Evolutionary conservation across 2,888 invertebrate genomes (phyloP).

Genomic region (Aleiodes alternator): DNA sequence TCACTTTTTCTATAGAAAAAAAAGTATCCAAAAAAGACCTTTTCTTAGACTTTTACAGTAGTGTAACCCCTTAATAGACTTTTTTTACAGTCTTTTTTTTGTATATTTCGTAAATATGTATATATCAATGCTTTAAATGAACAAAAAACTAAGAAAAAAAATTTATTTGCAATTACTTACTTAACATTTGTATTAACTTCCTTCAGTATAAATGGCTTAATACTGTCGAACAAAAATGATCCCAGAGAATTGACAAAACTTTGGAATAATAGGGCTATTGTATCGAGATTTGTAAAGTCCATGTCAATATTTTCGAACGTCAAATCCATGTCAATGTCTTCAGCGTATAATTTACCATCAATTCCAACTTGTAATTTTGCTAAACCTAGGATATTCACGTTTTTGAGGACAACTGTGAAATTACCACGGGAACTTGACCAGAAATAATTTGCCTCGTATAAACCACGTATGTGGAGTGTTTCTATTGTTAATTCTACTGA

Average conservation of each 20-base stretch:
- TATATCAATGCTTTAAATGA: no score
- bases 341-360: constrained; percentile 86
- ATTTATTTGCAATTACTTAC: constrained; percentile 54
- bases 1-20: no score
- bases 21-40: no score
- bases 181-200: constrained; percentile 85
- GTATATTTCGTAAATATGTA: no score
- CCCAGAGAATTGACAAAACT: constrained; percentile 89
- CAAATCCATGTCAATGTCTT: constrained; percentile 88
- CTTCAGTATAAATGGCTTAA: constrained; percentile 88
- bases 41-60: no score
- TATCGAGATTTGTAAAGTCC: constrained; percentile 89
- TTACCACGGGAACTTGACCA: constrained; percentile 84
- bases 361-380: constrained; percentile 84
- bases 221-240: constrained; percentile 88
- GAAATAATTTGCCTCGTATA: constrained; percentile 85
- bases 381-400: constrained; percentile 82
- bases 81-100: no score
- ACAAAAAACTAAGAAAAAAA: no score
- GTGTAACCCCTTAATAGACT: no score
- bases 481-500: constrained; percentile 85
- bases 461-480: constrained; percentile 83
- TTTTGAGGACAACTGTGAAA: constrained; percentile 85
- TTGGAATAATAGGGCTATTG: constrained; percentile 83
- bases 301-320: constrained; percentile 85